Evolutionary conservation across 2,888 invertebrate genomes (phyloP).

Genomic region (Cabera pusaria): DNA sequence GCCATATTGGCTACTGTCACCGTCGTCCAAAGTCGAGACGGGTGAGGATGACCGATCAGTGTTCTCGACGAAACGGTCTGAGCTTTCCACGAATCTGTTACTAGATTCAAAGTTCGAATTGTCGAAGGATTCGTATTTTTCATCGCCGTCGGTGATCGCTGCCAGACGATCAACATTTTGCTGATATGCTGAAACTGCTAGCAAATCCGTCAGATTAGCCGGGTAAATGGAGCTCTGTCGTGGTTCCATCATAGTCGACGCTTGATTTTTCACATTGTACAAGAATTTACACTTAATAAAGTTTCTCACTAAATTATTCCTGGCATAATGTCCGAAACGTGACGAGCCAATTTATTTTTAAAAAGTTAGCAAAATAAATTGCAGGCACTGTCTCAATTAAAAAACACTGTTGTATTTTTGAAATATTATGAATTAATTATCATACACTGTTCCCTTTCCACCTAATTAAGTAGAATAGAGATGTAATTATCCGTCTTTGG

Average conservation of each 20-base stretch:
- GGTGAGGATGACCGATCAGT: conserved; percentile 61
- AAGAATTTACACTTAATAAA: too few relatives aligned
- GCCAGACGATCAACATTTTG: conserved; percentile 57
- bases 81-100: conserved; percentile 37
- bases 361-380: too few relatives aligned
- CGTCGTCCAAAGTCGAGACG: conserved; percentile 65
- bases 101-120: conserved; percentile 37
- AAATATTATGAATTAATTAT: too few relatives aligned
- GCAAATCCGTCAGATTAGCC: conserved; percentile 61
- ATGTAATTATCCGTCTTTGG: conserved; percentile 32
- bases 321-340: too few relatives aligned
- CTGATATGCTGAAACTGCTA: conserved; percentile 62
- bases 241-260: conserved; percentile 67
- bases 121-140: conserved; percentile 33
- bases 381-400: too few relatives aligned
- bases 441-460: too few relatives aligned
- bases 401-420: too few relatives aligned
- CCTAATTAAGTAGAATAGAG: conserved; percentile 20
- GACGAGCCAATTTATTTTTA: too few relatives aligned
- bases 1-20: conserved; percentile 65
- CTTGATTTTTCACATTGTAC: conserved; percentile 37
- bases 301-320: neutral
- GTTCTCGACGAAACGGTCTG: conserved; percentile 45
- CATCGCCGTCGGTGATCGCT: conserved; percentile 48
- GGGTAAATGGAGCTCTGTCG: conserved; percentile 60